phyloP scores from a whole-genome alignment of 2,113 vertebrate genomes.

The Phyllostomus discolor region DNA sequence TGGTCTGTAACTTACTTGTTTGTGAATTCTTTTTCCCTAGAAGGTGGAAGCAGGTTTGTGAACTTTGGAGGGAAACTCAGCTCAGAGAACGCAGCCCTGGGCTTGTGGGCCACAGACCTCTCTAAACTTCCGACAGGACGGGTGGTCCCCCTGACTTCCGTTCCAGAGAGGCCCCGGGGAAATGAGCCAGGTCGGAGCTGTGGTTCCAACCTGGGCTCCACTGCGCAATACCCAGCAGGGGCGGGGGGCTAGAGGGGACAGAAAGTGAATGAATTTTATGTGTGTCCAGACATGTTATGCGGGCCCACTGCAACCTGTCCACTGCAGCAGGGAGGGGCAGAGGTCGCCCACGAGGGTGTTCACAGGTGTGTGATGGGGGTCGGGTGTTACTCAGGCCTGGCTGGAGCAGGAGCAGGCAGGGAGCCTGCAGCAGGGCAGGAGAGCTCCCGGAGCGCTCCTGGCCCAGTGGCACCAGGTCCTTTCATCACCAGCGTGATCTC shows the following conservation, averaged over 20 bases:
- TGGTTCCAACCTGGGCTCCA: conserved; percentile 65
- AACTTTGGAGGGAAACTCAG: neutral
- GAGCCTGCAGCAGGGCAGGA: neutral
- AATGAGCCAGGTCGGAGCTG: neutral
- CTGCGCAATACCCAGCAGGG: conserved; percentile 85
- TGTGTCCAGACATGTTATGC: neutral
- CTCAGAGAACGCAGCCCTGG: neutral
- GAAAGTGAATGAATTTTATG: neutral
- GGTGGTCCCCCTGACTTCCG: neutral
- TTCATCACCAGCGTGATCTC: neutral
- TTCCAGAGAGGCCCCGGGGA: neutral
- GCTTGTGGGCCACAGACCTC: neutral
- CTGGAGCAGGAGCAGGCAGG: neutral
- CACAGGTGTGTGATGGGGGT: neutral
- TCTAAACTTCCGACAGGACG: neutral
- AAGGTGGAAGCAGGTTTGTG: neutral
- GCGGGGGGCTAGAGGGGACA: neutral
- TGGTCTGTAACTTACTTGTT: neutral
- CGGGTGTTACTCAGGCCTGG: neutral
- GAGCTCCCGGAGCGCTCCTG: neutral
- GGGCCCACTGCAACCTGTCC: neutral
- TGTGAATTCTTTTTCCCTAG: neutral
- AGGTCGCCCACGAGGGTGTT: accelerated
- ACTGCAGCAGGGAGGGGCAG: neutral
- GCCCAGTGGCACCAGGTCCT: neutral